A percentile compares a stretch with the other conserved stretches of the same genome.
Conservation (phyloP, 2,113 vertebrate species). For the western clawed frog (Xenopus tropicalis) region UCB_Xtro_10.0 CM004447.2:112105501-112106000, state of each 20-base stretch:
- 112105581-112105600: too few species aligned
- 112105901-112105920: background rate
- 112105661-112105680: background rate
- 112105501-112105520: too few species aligned
- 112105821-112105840: constrained; percentile 70
- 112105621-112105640: too few species aligned
- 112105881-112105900: constrained; percentile 39
- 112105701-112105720: constrained; percentile 63
- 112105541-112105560: too few species aligned
- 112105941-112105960: too few species aligned
- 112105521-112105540: too few species aligned
- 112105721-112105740: constrained; percentile 59
- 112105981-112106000: too few species aligned
- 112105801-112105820: constrained; percentile 63
- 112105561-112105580: too few species aligned
- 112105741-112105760: constrained; percentile 82
- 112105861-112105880: constrained; percentile 70
- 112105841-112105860: constrained; percentile 69
- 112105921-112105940: too few species aligned
- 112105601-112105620: too few species aligned
- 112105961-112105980: too few species aligned
- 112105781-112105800: constrained; percentile 62
- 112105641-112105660: too few species aligned
- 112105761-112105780: constrained; percentile 59
- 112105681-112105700: constrained; percentile 26